A percentile compares a stretch with the other conserved stretches of the same genome.
These are phyloP conservation scores for Sesamia inferens DNA, from an alignment of 2,888 invertebrate genomes.

Conservation along the genomic window DNA sequence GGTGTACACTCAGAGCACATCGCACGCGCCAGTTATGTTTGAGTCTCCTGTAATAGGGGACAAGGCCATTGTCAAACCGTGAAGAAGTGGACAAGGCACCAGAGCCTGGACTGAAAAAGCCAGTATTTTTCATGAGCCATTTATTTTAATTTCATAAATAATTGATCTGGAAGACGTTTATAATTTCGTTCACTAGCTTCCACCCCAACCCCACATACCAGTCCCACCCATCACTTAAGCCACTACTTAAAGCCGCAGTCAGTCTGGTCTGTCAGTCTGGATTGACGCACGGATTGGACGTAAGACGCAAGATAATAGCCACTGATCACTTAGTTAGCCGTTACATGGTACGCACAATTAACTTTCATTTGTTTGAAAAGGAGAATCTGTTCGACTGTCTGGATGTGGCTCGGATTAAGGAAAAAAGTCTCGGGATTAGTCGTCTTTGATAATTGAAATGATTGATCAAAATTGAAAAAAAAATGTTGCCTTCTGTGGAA, in stretches of 20 bases:
- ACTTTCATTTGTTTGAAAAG: slow-evolving; percentile 57
- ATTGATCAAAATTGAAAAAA: neutral
- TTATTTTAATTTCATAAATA: neutral
- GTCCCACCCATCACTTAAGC: slow-evolving; percentile 13
- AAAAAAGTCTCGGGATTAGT: neutral
- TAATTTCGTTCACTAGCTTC: neutral
- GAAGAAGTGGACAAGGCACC: neutral
- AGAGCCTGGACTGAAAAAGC: neutral
- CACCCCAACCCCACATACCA: neutral
- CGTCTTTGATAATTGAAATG: neutral
- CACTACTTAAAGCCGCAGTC: slow-evolving; percentile 17
- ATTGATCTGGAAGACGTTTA: neutral
- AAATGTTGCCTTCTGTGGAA: neutral
- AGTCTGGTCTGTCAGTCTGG: slow-evolving; percentile 52
- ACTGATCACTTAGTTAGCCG: slow-evolving; percentile 54
- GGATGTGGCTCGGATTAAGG: slow-evolving; percentile 2
- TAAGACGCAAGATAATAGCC: slow-evolving; percentile 73
- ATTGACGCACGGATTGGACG: slow-evolving; percentile 73
- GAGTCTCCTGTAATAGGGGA: too few species aligned
- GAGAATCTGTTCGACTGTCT: slow-evolving; percentile 44
- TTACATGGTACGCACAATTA: slow-evolving; percentile 53
- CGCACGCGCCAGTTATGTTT: neutral
- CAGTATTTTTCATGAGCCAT: neutral
- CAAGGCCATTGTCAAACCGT: too few species aligned
- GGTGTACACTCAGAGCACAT: too few species aligned